These are phyloP conservation scores for Ganaspis brasiliensis DNA, from an alignment of 2,888 invertebrate genomes.

Conservation along the genomic window DNA sequence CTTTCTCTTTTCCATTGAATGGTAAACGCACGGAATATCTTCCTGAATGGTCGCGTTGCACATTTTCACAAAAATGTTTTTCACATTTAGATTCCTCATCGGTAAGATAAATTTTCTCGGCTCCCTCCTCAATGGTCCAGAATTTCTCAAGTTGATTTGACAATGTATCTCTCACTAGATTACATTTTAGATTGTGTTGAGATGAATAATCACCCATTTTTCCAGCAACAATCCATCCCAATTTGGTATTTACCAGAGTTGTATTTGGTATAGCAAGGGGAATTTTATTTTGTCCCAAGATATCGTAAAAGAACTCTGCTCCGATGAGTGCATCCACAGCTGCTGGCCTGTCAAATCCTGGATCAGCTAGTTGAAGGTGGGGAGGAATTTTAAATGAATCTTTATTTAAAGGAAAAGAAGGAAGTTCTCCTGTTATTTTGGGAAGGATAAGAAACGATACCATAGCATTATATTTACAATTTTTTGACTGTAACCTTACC, in stretches of 20 bases:
- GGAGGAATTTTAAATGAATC: not conserved
- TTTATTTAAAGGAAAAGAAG: not conserved
- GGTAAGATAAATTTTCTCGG: not conserved
- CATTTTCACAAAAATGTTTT: not conserved
- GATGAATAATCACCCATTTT: not conserved
- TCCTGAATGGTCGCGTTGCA: not conserved
- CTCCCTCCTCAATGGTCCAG: not conserved
- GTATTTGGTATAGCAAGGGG: not conserved
- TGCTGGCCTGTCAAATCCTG: too few species aligned
- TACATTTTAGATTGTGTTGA: not conserved
- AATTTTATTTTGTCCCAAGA: too few species aligned
- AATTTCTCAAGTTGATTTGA: not conserved
- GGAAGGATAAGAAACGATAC: not conserved
- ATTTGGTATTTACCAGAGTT: not conserved
- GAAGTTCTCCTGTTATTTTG: not conserved
- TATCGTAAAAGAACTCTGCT: too few species aligned
- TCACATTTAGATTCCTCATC: not conserved
- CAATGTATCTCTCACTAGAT: not conserved
- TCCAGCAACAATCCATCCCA: not conserved
- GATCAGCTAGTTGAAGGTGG: not conserved
- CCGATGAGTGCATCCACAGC: too few species aligned
- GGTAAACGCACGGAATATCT: not conserved
- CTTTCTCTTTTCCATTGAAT: not conserved
- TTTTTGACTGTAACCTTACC: not conserved
- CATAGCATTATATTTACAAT: not conserved